Evolutionary conservation across 1,140 invertebrate species (phyloP).

Genomic region (Hycleus cichorii): DNA sequence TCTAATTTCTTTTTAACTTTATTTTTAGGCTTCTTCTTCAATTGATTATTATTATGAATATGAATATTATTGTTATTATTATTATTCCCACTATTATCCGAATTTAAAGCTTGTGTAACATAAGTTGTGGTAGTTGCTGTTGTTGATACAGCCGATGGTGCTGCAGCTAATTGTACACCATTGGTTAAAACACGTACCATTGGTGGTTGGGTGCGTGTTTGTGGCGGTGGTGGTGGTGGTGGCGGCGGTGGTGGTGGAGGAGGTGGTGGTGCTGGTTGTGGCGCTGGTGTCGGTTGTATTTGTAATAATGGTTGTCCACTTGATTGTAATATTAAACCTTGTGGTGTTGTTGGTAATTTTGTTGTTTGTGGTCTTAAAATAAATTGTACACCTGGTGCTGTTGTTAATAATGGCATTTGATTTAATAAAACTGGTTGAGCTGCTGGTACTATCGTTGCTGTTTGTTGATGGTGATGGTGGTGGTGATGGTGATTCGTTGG

Average conservation of each 20-base stretch:
- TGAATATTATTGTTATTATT: background rate
- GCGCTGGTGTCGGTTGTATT: slow-evolving; percentile 38
- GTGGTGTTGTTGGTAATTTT: slow-evolving; percentile 38
- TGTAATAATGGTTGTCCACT: slow-evolving; percentile 34
- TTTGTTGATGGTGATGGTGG: slow-evolving; percentile 19
- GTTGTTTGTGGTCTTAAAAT: slow-evolving; percentile 45
- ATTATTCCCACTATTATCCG: background rate
- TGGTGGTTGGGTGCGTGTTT: slow-evolving; percentile 21
- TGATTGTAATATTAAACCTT: slow-evolving; percentile 39
- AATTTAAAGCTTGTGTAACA: slow-evolving; percentile 31
- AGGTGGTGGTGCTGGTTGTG: slow-evolving; percentile 10
- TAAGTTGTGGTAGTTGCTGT: slow-evolving; percentile 32
- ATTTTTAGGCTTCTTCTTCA: slow-evolving; percentile 38
- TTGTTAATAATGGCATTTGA: slow-evolving; percentile 38
- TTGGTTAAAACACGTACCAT: slow-evolving; percentile 46
- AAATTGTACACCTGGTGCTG: slow-evolving; percentile 46
- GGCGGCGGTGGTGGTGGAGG: slow-evolving; percentile 25
- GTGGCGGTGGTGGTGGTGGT: slow-evolving; percentile 31
- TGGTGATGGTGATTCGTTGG: slow-evolving; percentile 11
- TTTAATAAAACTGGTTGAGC: slow-evolving; percentile 38
- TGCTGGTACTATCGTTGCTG: slow-evolving; percentile 35
- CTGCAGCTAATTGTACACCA: slow-evolving; percentile 40
- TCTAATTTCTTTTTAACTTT: slow-evolving; percentile 46
- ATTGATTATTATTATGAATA: background rate
- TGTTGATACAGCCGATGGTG: slow-evolving; percentile 38